phyloP scores from a whole-genome alignment of 2,113 vertebrate genomes.

The Lichenostomus cassidix region DNA sequence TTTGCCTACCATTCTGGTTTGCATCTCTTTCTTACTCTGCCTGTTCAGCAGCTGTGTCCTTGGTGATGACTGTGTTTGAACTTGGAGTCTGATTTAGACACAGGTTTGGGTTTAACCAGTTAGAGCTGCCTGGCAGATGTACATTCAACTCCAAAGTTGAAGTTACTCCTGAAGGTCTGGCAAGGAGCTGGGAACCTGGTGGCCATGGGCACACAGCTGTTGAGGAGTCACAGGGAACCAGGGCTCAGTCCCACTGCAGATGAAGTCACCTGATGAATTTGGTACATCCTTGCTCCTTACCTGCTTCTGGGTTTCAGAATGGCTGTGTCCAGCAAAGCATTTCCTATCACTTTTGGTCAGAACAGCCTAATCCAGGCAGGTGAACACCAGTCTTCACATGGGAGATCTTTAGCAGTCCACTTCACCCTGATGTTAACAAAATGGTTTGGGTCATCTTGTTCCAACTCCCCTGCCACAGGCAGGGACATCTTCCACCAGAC shows the following conservation, averaged over 20 bases:
- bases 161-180: neutral
- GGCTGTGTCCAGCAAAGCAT: neutral
- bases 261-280: neutral
- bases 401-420: neutral
- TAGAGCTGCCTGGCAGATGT: neutral
- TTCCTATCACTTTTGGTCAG: neutral
- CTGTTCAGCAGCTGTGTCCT: neutral
- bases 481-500: neutral
- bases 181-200: neutral
- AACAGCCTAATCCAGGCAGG: neutral
- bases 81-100: neutral
- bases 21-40: neutral
- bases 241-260: neutral
- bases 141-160: neutral
- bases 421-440: neutral
- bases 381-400: neutral
- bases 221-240: neutral
- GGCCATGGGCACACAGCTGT: neutral
- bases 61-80: neutral
- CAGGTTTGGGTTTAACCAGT: neutral
- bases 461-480: neutral
- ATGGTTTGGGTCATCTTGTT: neutral
- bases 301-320: neutral
- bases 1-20: neutral
- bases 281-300: neutral